phyloP scores from a whole-genome alignment of 2,888 invertebrate genomes.

The Limnephilus marmoratus region DNA sequence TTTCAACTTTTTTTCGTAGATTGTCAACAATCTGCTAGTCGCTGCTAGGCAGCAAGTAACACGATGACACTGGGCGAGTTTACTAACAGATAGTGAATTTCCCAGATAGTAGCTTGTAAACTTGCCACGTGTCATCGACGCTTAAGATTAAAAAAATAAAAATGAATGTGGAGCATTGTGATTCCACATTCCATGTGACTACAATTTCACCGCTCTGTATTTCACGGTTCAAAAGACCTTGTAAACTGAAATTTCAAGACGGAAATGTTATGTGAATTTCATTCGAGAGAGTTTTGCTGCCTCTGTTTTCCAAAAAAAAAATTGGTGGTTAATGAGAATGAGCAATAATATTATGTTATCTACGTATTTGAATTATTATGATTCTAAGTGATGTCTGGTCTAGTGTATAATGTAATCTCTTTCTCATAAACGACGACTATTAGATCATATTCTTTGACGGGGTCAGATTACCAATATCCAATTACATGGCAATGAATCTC shows the following conservation, averaged over 20 bases:
- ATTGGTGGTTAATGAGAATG: background rate
- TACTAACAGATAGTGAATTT: no score
- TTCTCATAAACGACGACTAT: background rate
- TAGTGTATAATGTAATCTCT: background rate
- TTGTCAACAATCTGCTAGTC: no score
- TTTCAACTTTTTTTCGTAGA: no score
- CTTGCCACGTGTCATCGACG: no score
- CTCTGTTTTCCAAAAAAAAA: background rate
- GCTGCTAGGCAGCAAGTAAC: no score
- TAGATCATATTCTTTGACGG: background rate
- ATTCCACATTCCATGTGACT: background rate
- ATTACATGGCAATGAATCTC: background rate
- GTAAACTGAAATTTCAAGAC: background rate
- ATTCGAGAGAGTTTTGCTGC: background rate
- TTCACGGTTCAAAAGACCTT: background rate
- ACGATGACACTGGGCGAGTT: no score
- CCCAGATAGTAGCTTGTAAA: no score
- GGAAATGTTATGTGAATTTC: background rate
- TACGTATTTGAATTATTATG: no score
- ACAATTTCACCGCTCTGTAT: background rate
- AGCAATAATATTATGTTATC: no score
- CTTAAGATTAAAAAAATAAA: no score
- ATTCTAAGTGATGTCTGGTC: no score
- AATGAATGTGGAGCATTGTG: background rate
- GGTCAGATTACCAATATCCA: background rate